phyloP scores from a whole-genome alignment of 2,113 vertebrate genomes.

The Pagrus major region DNA sequence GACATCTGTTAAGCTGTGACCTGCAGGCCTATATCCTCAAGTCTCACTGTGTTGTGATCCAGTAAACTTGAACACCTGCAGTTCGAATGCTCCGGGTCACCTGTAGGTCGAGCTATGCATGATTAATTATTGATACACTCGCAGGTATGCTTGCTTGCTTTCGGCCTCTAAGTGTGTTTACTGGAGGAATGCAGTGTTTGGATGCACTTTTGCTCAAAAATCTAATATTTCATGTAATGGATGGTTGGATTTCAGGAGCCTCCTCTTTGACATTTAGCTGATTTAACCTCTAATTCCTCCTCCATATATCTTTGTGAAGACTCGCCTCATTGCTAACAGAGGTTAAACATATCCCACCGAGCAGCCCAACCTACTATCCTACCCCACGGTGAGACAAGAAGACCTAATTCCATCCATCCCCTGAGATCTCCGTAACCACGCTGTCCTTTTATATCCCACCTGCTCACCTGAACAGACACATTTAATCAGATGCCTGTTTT shows the following conservation, averaged over 20 bases:
- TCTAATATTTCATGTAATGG: slow-evolving; percentile 4
- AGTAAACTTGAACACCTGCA: not conserved
- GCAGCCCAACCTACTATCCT: slow-evolving; percentile 6
- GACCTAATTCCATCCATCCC: slow-evolving; percentile 33
- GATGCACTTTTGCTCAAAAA: not conserved
- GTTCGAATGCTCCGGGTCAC: slow-evolving; percentile 25
- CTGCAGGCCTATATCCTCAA: slow-evolving; percentile 17
- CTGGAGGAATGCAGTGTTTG: not conserved
- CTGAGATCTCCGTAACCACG: slow-evolving; percentile 11
- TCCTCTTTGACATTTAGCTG: not conserved
- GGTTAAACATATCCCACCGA: slow-evolving; percentile 24
- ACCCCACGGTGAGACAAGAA: not conserved
- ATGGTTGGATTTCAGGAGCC: not conserved
- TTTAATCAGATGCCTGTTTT: slow-evolving; percentile 40
- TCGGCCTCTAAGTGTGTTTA: not conserved
- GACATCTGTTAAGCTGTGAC: slow-evolving; percentile 61
- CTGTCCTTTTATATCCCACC: slow-evolving; percentile 26
- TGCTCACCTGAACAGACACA: slow-evolving; percentile 55
- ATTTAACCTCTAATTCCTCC: slow-evolving; percentile 9
- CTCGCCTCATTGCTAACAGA: not conserved
- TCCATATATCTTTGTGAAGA: not conserved
- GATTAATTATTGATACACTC: slow-evolving; percentile 21
- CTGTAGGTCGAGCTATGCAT: slow-evolving; percentile 2
- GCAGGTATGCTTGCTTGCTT: not conserved
- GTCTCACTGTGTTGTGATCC: slow-evolving; percentile 19